Conservation (phyloP, 2,797 vertebrate species). For the Apodemus agrarius region DNA sequence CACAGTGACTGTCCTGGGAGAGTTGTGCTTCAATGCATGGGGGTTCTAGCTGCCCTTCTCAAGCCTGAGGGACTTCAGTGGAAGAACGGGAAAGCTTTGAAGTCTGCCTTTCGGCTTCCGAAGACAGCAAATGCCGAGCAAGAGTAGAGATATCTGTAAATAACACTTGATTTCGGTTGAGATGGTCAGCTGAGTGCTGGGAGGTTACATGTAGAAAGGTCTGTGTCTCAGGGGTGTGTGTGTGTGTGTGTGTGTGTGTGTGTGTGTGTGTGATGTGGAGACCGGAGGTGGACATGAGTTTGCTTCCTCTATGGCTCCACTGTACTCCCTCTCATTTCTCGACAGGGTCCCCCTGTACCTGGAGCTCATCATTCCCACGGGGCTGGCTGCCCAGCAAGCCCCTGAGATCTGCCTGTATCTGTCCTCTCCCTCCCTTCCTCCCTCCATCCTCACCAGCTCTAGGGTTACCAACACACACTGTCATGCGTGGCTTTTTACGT, state of each 20-base stretch:
- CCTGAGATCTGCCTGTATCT: not conserved
- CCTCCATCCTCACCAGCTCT: not conserved
- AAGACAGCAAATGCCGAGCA: too few species aligned
- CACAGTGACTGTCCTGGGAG: not conserved
- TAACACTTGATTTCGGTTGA: not conserved
- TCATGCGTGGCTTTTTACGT: not conserved
- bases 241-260: not conserved
- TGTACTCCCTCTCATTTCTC: not conserved
- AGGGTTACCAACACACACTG: not conserved
- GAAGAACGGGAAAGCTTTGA: not conserved
- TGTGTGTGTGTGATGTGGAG: too few species aligned
- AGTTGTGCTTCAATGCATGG: not conserved
- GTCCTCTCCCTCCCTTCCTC: too few species aligned
- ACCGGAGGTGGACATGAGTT: not conserved
- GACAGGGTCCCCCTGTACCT: not conserved
- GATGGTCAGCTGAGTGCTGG: not conserved
- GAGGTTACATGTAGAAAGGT: not conserved
- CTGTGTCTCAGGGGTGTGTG: not conserved
- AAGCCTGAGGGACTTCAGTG: not conserved
- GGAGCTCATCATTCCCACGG: not conserved
- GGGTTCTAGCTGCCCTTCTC: not conserved
- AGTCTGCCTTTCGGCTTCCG: not conserved
- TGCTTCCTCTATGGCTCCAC: not conserved
- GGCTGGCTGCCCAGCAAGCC: not conserved
- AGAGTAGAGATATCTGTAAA: constrained; percentile 13